Evolutionary conservation across 2,113 vertebrate species (phyloP), one percentile per base, ranked within the genome.

Genomic region (Lycocorax pyrrhopterus): DNA sequence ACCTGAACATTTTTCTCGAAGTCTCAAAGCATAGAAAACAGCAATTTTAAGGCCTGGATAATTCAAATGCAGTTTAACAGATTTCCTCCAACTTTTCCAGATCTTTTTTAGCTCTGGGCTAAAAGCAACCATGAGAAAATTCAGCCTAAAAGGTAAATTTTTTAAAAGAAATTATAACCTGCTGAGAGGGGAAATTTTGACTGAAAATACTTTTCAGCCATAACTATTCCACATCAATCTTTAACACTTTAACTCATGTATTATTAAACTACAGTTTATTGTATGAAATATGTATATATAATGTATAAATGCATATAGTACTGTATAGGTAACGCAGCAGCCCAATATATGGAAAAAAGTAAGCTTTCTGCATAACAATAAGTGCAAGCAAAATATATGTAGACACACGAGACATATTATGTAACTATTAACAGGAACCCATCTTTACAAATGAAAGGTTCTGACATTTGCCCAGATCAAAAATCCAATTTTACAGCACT

Each of bases 391-490:
- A 87, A 89, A 56, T 41, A 58, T 35, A 53, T 16, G 46, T 43
- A 56, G 81, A 73, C 87, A 72, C 62, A 76, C 4, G 47, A 71
- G 63, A 93, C 29, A 82, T 52, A 55, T n/a, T 62, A 69, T 33
- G 37, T 13, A 93, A 68, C 89, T 87, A 94, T 76, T 90, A 93
- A 89, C 52, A 87, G 86, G 86, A 89, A 84, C 66, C 9, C 37
- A 63, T 84, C 81, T 73, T 93, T 76, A 86, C 49, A 94, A 95
- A 95, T 89, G 69, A 96, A 98, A 95, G 56, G 35, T 68, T 92
- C 83, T 96, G 89, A 96, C 75, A 94, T 88, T 97, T 90, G 84
- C 75, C 84, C 52, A 87, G 85, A 95, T 95, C 88, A 97, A 94
- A 97, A 97, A 94, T 91, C 81, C 68, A 96, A 69, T 89, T 96